phyloP scores from a whole-genome alignment of 2,113 vertebrate species.

The Nicator chloris region DNA sequence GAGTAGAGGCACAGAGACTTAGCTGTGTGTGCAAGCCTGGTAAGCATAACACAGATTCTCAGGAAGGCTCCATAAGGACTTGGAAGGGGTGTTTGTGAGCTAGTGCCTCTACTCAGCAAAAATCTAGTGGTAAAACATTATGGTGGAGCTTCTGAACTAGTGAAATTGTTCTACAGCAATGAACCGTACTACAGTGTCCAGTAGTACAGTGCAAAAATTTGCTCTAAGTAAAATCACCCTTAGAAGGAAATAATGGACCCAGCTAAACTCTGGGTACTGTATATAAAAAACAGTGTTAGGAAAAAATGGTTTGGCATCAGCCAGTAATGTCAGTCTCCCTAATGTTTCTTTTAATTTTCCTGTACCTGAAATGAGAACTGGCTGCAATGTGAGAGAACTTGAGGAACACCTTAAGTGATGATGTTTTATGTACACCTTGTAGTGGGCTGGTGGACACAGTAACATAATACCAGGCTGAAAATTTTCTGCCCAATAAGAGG shows the following conservation, averaged over 20 bases:
- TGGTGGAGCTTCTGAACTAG: neutral
- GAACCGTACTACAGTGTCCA: neutral
- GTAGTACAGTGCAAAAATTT: neutral
- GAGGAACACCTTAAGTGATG: fast-evolving
- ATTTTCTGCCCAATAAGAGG: neutral
- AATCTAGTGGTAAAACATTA: neutral
- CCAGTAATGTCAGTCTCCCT: neutral
- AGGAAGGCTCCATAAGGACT: neutral
- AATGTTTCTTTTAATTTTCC: neutral
- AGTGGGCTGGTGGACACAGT: neutral
- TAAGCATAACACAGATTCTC: neutral
- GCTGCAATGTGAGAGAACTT: neutral
- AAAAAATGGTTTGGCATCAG: neutral
- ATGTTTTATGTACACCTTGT: neutral
- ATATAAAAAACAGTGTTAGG: neutral
- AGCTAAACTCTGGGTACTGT: neutral
- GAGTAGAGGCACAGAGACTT: neutral
- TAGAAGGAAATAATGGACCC: neutral
- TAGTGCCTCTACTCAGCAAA: neutral
- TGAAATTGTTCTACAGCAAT: neutral
- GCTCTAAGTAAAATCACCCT: neutral
- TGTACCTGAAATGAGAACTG: neutral
- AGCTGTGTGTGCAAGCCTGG: neutral
- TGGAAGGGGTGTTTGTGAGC: neutral
- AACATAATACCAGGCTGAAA: neutral